Evolutionary conservation across 2,888 invertebrate genomes (phyloP).

Genomic region (Salticus scenicus): DNA sequence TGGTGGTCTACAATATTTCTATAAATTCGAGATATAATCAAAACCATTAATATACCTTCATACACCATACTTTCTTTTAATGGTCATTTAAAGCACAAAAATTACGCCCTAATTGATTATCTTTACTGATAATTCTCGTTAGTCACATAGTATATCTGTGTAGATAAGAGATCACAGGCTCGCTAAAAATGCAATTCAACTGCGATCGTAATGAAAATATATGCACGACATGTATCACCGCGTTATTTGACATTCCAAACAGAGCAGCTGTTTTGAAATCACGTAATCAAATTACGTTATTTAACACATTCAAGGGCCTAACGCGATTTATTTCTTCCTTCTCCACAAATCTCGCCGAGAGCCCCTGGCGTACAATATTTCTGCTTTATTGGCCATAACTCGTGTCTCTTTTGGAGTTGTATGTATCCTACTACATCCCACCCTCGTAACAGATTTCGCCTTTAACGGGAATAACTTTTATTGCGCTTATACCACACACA

Average conservation of each 20-base stretch:
- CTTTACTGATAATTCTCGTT: not conserved
- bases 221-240: not conserved
- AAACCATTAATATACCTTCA: too few relatives aligned
- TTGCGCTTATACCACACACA: constrained; percentile 14
- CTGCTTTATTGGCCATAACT: constrained; percentile 25
- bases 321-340: not conserved
- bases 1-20: too few relatives aligned
- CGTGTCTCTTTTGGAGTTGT: constrained; percentile 17
- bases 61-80: too few relatives aligned
- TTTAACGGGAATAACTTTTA: constrained; percentile 29
- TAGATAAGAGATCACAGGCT: not conserved
- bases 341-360: not conserved
- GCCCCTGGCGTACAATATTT: not conserved
- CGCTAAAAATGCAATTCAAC: not conserved
- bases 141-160: not conserved
- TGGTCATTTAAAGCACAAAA: too few relatives aligned
- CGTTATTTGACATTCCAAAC: not conserved
- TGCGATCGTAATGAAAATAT: not conserved
- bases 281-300: not conserved
- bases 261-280: not conserved
- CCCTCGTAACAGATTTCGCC: constrained; percentile 23
- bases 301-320: not conserved
- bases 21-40: too few relatives aligned
- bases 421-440: constrained; percentile 18
- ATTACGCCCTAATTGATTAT: not conserved